These are phyloP conservation scores for Holacanthella duospinosa DNA, from an alignment of 2,888 invertebrate genomes.

Conservation along the genomic window DNA sequence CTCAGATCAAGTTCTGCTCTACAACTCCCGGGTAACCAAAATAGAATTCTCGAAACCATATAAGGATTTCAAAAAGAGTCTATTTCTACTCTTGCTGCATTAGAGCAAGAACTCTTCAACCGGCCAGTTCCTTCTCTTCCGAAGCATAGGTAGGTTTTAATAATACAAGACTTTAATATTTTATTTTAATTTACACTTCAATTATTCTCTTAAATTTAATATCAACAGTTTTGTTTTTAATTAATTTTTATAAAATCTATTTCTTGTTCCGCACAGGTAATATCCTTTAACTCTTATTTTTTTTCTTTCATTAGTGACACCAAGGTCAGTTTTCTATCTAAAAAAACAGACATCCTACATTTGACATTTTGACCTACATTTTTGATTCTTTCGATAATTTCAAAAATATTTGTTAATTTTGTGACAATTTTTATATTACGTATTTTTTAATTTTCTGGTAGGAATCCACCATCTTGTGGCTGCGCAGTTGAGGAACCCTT, in stretches of 20 bases:
- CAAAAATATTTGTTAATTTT: not conserved
- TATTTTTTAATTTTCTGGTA: not conserved
- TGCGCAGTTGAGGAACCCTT: not conserved
- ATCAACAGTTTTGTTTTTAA: slow-evolving; percentile 14
- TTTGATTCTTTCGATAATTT: not conserved
- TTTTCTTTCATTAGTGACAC: too few species aligned
- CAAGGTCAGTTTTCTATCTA: too few species aligned
- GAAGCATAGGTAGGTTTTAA: slow-evolving; percentile 36
- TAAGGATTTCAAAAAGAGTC: slow-evolving; percentile 32
- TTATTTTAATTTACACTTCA: too few species aligned
- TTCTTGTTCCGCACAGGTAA: too few species aligned
- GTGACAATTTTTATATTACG: not conserved
- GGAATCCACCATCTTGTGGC: not conserved
- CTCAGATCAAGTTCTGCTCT: not conserved
- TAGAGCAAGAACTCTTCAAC: slow-evolving; percentile 23
- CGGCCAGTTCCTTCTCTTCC: slow-evolving; percentile 37
- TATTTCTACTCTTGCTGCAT: slow-evolving; percentile 36
- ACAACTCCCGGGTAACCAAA: slow-evolving; percentile 22
- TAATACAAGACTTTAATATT: too few species aligned
- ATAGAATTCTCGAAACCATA: slow-evolving; percentile 37
- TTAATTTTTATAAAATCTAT: slow-evolving; percentile 4
- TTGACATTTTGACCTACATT: not conserved
- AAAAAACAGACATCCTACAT: not conserved
- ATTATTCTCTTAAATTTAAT: too few species aligned
- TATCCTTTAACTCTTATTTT: too few species aligned